These are phyloP conservation scores for Leptopterna dolabrata DNA, from an alignment of 2,888 invertebrate genomes.

Conservation along the genomic window DNA sequence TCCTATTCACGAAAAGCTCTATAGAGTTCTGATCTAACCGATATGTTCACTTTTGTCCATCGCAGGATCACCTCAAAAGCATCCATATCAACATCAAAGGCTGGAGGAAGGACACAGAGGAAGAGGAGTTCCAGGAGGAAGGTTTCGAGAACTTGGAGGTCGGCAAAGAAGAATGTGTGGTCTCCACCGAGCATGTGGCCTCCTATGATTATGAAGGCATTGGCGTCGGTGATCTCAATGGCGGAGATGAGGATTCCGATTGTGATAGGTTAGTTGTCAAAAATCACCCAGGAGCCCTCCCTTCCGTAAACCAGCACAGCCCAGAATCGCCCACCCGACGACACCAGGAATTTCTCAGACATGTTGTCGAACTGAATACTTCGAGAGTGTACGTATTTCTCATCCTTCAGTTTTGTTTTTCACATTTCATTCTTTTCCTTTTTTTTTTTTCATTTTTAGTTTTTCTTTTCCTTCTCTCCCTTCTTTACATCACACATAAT, in stretches of 20 bases:
- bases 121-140: constrained; percentile 38
- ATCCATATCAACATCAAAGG: constrained; percentile 53
- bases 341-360: constrained; percentile 55
- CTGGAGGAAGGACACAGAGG: constrained; percentile 37
- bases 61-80: constrained; percentile 51
- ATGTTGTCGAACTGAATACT: constrained; percentile 57
- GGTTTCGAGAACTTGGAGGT: constrained; percentile 48
- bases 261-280: constrained; percentile 55
- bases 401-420: constrained; percentile 3
- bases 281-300: constrained; percentile 41
- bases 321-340: constrained; percentile 53
- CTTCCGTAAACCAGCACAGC: constrained; percentile 31
- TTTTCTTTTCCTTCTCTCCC: neutral
- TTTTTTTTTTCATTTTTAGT: neutral
- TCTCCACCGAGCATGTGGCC: constrained; percentile 44
- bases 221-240: constrained; percentile 42
- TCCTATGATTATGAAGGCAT: constrained; percentile 45
- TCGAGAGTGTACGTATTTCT: constrained; percentile 55
- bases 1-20: too few species aligned
- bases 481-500: neutral
- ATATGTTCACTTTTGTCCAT: neutral
- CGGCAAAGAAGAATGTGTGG: constrained; percentile 52
- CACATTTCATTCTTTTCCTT: neutral
- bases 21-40: too few species aligned
- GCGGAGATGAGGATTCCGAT: constrained; percentile 53